phyloP scores from a whole-genome alignment of 2,888 invertebrate genomes.

The Monochamus alternatus region DNA sequence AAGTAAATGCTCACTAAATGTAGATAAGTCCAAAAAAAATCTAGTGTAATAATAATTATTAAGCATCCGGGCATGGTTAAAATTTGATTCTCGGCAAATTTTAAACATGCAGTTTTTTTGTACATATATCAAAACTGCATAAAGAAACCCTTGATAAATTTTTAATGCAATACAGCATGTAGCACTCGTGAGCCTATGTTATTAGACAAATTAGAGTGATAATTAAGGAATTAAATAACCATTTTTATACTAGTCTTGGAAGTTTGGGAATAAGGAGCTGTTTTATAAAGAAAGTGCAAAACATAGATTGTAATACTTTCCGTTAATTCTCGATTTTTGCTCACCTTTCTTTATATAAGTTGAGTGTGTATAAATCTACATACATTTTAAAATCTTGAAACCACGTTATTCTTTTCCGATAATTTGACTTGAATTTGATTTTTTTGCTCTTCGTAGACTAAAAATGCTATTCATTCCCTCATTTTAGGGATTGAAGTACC shows the following conservation, averaged over 20 bases:
- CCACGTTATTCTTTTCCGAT: neutral
- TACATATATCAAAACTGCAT: slow-evolving; percentile 53
- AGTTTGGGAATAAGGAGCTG: slow-evolving; percentile 43
- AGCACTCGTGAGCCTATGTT: slow-evolving; percentile 51
- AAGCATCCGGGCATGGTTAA: slow-evolving; percentile 37
- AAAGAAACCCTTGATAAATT: slow-evolving; percentile 53
- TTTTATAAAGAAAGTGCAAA: slow-evolving; percentile 51
- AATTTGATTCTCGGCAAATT: slow-evolving; percentile 35
- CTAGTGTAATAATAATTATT: slow-evolving; percentile 55
- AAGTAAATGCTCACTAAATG: slow-evolving; percentile 67
- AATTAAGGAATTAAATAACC: slow-evolving; percentile 50
- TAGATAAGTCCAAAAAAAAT: slow-evolving; percentile 62
- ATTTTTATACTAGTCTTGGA: slow-evolving; percentile 55
- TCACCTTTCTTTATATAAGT: slow-evolving; percentile 23
- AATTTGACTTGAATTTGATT: neutral
- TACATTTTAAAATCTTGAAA: slow-evolving; percentile 14
- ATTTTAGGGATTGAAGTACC: too few relatives aligned
- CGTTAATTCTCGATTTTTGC: slow-evolving; percentile 34
- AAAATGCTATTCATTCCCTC: too few relatives aligned
- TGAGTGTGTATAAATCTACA: slow-evolving; percentile 12
- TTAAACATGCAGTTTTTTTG: slow-evolving; percentile 49
- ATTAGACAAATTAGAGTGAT: slow-evolving; percentile 56
- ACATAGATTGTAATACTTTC: slow-evolving; percentile 39
- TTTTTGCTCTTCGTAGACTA: too few relatives aligned
- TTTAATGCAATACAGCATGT: slow-evolving; percentile 55